Evolutionary conservation across 1,140 invertebrate genomes (phyloP).

Genomic region (Leptonema lineaticorne): DNA sequence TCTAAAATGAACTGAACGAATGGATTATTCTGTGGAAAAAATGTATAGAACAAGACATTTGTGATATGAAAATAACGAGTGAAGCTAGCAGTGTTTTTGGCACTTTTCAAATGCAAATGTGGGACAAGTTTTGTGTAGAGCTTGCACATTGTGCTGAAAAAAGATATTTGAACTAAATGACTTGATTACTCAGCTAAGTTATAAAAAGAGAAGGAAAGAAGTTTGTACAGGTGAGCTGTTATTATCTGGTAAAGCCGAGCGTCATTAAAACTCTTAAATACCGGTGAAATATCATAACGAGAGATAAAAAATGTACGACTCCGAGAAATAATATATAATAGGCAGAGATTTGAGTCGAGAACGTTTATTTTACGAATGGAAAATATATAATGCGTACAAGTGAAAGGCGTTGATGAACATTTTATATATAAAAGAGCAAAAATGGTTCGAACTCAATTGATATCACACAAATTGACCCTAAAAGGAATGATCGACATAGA

Average conservation of each 20-base stretch:
- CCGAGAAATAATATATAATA: no score
- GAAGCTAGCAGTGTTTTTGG: no score
- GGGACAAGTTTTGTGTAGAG: neutral
- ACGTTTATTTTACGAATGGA: no score
- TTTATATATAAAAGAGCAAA: no score
- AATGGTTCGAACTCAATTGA: neutral
- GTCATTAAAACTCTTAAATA: no score
- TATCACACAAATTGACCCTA: neutral
- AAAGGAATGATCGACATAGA: neutral
- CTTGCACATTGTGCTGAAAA: neutral
- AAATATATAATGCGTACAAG: no score
- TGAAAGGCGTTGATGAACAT: neutral
- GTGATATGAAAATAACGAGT: no score
- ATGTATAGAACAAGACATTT: no score
- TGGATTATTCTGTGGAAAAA: no score
- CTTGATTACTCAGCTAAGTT: neutral
- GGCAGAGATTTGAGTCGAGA: no score
- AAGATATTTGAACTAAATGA: neutral
- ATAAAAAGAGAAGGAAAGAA: neutral
- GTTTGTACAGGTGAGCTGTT: neutral
- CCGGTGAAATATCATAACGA: no score
- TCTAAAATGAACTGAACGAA: conserved; percentile 2
- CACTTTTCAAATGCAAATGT: neutral
- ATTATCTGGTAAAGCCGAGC: no score
- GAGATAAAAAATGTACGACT: neutral